Percentiles rank a stretch among this genome's conserved stretches.
Conservation (phyloP, 2,113 vertebrate species). For the Silurus meridionalis region DNA sequence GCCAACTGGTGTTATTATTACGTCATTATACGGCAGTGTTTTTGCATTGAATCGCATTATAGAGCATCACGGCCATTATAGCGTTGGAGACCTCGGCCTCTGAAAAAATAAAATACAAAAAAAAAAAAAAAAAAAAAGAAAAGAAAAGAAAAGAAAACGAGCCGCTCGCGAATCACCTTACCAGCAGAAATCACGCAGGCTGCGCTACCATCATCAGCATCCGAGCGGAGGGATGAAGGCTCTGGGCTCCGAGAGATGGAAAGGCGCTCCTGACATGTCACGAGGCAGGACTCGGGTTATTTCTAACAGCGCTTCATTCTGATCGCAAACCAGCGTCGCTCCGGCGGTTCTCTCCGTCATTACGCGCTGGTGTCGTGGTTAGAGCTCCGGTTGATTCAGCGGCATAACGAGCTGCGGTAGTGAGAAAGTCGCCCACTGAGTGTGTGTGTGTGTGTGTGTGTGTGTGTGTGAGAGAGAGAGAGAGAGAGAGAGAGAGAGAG, state of each 20-base stretch:
- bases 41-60: neutral
- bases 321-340: neutral
- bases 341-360: conserved; percentile 55
- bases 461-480: neutral
- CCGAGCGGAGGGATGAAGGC: conserved; percentile 61
- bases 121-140: too few species aligned
- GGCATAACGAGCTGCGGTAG: conserved; percentile 59
- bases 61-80: neutral
- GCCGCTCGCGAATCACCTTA: conserved; percentile 57
- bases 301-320: conserved; percentile 53
- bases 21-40: too few species aligned
- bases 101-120: neutral
- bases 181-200: conserved; percentile 68
- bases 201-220: conserved; percentile 67
- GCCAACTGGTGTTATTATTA: neutral
- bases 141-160: neutral
- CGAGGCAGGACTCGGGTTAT: conserved; percentile 56
- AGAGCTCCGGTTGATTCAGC: conserved; percentile 58
- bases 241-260: conserved; percentile 53
- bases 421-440: conserved; percentile 45
- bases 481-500: conserved; percentile 1
- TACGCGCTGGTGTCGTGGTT: conserved; percentile 46
- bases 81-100: neutral
- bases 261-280: conserved; percentile 54
- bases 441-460: neutral